Evolutionary conservation across 2,888 invertebrate species (phyloP), one percentile per base, ranked within the genome.

Genomic region (Phalera bucephala): DNA sequence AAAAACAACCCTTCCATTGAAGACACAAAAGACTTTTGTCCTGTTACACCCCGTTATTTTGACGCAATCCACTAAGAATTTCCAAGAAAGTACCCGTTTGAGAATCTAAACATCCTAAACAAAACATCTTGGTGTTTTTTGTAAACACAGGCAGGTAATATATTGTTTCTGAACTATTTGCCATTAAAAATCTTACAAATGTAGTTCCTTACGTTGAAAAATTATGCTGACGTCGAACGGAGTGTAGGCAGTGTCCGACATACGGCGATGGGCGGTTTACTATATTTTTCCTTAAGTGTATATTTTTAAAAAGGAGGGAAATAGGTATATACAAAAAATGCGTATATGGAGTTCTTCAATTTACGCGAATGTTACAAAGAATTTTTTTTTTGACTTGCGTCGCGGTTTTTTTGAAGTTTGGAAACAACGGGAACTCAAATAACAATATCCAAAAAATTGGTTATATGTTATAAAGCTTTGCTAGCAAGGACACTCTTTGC

Each of bases 1-100:
- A 81, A 80, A 79, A 82, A 79, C 84, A 86, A 87, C 87, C 85
- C 86, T 87, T 84, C 72, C 64, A 74, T 84, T 80, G 67, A 78
- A 69, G 58, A 54, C 58, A 77, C 72, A 73, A 75, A 69, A 59
- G 59, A 58, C 65, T 69, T 72, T 80, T 82, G 78, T 74, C 74
- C 66, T 59, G 45, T 41, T 53, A 55, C 61, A 56, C 8, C 59
- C 80, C 75, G 80, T 82, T 86, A 83, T 69, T 71, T 80, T 80
- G 76, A 83, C 73, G 80, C 80, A 79, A 84, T 56, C 43, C 46
- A 64, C 63, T 70, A 55, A 63, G 48, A 49, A 66, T 65, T 82
- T 80, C 80, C 73, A 49, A 57, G 72, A 80, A 83, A 72, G 54
- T 44, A 47, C 35, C 45, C 37, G 33, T 49, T 49, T 39, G 33